Evolutionary conservation across 2,888 invertebrate species (phyloP).

Genomic region (Reticulitermes lucifugus): DNA sequence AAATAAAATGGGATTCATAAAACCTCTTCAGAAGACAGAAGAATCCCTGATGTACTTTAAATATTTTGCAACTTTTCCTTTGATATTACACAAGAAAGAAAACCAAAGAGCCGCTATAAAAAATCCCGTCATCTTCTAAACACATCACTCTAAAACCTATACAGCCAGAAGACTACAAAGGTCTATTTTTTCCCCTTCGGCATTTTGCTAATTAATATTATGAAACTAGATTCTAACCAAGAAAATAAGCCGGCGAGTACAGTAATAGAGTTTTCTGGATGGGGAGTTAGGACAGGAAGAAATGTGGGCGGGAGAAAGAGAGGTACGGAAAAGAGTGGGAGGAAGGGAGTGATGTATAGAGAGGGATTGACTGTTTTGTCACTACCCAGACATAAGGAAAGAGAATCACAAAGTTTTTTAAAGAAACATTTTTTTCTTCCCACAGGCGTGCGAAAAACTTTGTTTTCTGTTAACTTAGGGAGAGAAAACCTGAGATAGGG

Average conservation of each 20-base stretch:
- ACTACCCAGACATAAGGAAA: constrained; percentile 32
- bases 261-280: constrained; percentile 22
- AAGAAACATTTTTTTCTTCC: constrained; percentile 18
- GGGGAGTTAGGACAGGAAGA: constrained; percentile 1
- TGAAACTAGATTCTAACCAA: constrained; percentile 29
- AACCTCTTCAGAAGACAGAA: constrained; percentile 12
- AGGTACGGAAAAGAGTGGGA: not conserved
- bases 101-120: not conserved
- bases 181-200: constrained; percentile 29
- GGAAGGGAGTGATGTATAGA: not conserved
- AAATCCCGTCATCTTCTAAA: constrained; percentile 6
- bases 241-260: constrained; percentile 14
- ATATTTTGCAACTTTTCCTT: constrained; percentile 18
- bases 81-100: not conserved
- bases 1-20: constrained; percentile 5
- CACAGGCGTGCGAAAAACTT: constrained; percentile 35
- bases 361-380: constrained; percentile 33
- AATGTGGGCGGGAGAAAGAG: not conserved
- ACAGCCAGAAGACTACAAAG: constrained; percentile 23
- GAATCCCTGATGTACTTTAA: constrained; percentile 17
- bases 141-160: constrained; percentile 31
- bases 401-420: constrained; percentile 39
- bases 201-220: constrained; percentile 36
- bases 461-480: constrained; percentile 36
- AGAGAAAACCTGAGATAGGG: constrained; percentile 2